phyloP scores from a whole-genome alignment of 2,888 invertebrate species.

The Clusia tigrina region DNA sequence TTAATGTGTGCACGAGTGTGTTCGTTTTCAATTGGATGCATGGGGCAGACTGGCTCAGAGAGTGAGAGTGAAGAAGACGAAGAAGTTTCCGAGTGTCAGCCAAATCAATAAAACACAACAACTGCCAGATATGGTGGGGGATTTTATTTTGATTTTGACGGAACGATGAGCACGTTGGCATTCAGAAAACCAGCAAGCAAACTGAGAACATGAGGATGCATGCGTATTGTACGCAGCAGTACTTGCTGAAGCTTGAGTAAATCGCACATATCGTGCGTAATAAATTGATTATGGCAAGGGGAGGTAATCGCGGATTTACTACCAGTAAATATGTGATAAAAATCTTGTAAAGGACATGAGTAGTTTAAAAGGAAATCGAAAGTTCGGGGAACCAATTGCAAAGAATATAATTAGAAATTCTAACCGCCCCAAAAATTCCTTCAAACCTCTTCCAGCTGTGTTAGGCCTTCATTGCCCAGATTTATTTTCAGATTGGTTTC shows the following conservation, averaged over 20 bases:
- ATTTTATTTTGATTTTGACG: slow-evolving; percentile 3
- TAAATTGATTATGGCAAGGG: too few species aligned
- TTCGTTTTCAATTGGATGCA: neutral
- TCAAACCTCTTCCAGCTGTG: neutral
- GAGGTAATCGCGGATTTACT: too few species aligned
- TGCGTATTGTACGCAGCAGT: neutral
- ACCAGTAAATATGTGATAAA: too few species aligned
- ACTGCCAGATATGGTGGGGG: neutral
- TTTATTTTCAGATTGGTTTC: slow-evolving; percentile 50
- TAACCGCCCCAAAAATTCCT: too few species aligned
- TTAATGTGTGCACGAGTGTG: slow-evolving; percentile 47
- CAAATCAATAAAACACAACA: slow-evolving; percentile 6
- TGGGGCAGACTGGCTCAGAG: neutral
- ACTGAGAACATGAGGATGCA: neutral
- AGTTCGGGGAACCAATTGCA: too few species aligned
- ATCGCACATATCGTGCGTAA: neutral
- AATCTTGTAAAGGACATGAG: too few species aligned
- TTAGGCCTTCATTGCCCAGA: slow-evolving; percentile 51
- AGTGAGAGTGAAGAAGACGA: neutral
- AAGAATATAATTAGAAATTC: too few species aligned
- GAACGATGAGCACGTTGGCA: neutral
- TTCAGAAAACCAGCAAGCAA: neutral
- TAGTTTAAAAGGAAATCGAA: too few species aligned
- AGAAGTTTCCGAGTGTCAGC: too few species aligned
- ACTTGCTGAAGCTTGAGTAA: neutral